Base-by-base conservation (phyloP, 2,888 invertebrate genomes). In the Euplexia lucipara region DNA sequence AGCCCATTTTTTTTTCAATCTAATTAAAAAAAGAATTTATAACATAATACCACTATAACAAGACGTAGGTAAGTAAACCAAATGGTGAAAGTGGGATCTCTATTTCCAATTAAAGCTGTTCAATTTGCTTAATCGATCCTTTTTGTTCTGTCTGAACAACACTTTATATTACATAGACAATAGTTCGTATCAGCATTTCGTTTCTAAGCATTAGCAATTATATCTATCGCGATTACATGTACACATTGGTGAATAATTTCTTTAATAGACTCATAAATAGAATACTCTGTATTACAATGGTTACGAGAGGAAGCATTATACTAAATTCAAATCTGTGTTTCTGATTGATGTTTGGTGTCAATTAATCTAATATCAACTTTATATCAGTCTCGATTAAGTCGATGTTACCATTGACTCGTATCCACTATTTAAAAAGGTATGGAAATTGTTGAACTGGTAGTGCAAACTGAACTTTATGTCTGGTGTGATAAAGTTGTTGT, bases 121-220 rank as follows among this genome's bases (percentile, higher is more conserved):
- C 20, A 35, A 70, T 58, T 49, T 26, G 45, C 39, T 68, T 57
- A 18, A 39, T 18, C n/a, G 18, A 18, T 74, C 49, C 65, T 56
- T 56, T 60, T 47, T 48, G 30, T 53, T 45, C 12, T 30, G 20
- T 75, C 54, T 57, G 39, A 53, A 35, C 53, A 37, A 20, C 34
- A 16, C 45, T 45, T 73, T 16, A 59, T 51, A 51, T 35, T 37
- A 59, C 2, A 41, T 14, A 66, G n/a, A 49, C 42, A 75, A 48
- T 35, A n/a, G 35, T 35, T 39, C 51, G 45, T 20, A 67, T 62
- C 10, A n/a, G 22, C 22, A 16, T 61, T 51, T 60, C 39, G 26
- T 67, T 66, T 63, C 51, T 45, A 16, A 41, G 56, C 37, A 42
- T 49, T 10, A 22, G 45, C 45, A 71, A 71, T 79, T 79, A 75